Evolutionary conservation across 2,113 vertebrate genomes (phyloP), one percentile per base, ranked within the genome.

Genomic region (Mohoua ochrocephala): DNA sequence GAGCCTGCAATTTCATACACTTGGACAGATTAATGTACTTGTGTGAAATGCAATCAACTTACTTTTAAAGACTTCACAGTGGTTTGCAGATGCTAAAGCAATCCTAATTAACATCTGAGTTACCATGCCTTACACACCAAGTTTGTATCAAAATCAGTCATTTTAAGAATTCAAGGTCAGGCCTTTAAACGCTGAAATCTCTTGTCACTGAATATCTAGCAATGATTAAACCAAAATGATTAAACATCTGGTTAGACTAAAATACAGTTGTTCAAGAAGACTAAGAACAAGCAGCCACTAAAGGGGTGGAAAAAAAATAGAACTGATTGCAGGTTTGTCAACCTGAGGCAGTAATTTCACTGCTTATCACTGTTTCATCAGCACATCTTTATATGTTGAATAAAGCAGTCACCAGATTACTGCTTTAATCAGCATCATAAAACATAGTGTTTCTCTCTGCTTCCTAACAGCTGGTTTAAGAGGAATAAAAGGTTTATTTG

Each of bases 261-360:
- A 94, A 79, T 59, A 50, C 13, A 74, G 78, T 94, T 83, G 53
- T 84, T 95, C 53, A 50, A 65, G 41, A 37, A 68, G 39, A 53
- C 37, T 77, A 76, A 90, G 59, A 79, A 80, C 49, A 59, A 90
- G 47, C 37, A 78, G 37, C 24, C 60, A 61, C 50, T 57, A 52
- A 47, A 69, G 26, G 5, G 15, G 49, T 79, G 41, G 30, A 4
- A 87, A 71, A 71, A 73, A 85, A 77, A 11, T 2, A 70, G 67
- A 95, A 50, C 30, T 96, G 90, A 96, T 97, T 94, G 83, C 87
- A 96, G 71, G 88, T 96, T 96, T 95, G 78, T 93, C 84, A 97
- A 94, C 89, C 87, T 94, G 94, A 91, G 63, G 82, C 75, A 93
- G 85, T 56, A 89, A 93, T 96, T 94, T 85, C 33, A 73, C 91